Evolutionary conservation across 2,888 invertebrate species (phyloP), one percentile per base, ranked within the genome.

Genomic region (Troides helena): DNA sequence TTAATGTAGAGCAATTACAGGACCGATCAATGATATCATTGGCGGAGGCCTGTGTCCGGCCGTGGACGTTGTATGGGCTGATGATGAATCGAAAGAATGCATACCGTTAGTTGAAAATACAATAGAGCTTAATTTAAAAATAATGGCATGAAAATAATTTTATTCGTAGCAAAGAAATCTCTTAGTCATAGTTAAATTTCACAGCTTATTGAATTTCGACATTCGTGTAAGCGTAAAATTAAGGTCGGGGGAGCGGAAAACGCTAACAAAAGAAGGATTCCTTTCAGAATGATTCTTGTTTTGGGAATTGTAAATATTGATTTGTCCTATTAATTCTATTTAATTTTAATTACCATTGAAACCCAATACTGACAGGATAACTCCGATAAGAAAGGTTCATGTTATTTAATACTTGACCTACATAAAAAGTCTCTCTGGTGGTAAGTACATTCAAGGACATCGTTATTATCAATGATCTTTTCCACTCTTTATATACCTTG

Each of bases 161-260:
- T 53, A 63, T 60, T 69, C 39, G 14, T 43, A 30, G 53, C 36
- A 62, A 65, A 65, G 30, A 21, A 30, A 65, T 61, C 61, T 69
- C 61, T 61, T 65, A 61, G 60, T 61, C 61, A 65, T 56, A 65
- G 69, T 65, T 25, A 61, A 69, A 69, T 69, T 69, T 65, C 65
- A 69, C 65, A 69, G 61, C 61, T 65, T 69, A 65, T 61, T 69
- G 69, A 69, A 69, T 69, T 69, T 69, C 65, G 56, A 69, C 25
- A 65, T 69, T 69, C 69, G 69, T 46, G 60, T 69, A 61, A 69
- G 69, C 69, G 69, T 65, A 69, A 69, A 69, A 43, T 68, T 58
- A 65, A 46, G 59, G 43, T 69, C 53, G 56, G 61, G 65, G 43
- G 30, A 65, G 69, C 65, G 65, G 64, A 57, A 69, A 69, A 61